These are phyloP conservation scores for Papilio polytes DNA, from an alignment of 1,140 invertebrate species.

Conservation along the genomic window DNA sequence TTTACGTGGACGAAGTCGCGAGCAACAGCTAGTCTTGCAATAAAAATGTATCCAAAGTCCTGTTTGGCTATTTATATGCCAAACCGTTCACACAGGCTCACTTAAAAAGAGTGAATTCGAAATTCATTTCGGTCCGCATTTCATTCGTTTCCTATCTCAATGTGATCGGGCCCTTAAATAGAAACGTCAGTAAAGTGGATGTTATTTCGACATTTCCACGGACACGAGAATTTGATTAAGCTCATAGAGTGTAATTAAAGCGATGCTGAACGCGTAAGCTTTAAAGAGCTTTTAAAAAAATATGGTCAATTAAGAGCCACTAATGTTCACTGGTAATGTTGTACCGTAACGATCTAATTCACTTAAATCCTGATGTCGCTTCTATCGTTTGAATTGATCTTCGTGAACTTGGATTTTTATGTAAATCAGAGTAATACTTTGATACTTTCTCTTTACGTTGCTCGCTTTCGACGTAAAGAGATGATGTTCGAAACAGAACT, in stretches of 20 bases:
- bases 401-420: neutral
- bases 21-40: too few species aligned
- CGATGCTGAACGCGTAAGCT: constrained; percentile 4
- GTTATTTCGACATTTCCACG: constrained; percentile 36
- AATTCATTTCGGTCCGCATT: too few species aligned
- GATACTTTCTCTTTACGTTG: neutral
- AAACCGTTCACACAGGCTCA: too few species aligned
- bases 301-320: neutral
- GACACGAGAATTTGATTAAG: constrained; percentile 45
- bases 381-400: neutral
- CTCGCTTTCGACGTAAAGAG: neutral
- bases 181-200: constrained; percentile 10
- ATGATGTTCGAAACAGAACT: neutral
- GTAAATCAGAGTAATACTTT: neutral
- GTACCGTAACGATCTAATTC: neutral
- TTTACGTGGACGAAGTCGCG: too few species aligned
- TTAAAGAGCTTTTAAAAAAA: constrained; percentile 7
- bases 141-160: too few species aligned
- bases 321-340: neutral
- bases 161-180: neutral
- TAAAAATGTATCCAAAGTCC: too few species aligned
- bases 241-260: constrained; percentile 50
- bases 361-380: neutral
- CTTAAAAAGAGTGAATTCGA: too few species aligned
- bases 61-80: too few species aligned